Conservation (phyloP, 2,113 vertebrate genomes). For the Silurus meridionalis region DNA sequence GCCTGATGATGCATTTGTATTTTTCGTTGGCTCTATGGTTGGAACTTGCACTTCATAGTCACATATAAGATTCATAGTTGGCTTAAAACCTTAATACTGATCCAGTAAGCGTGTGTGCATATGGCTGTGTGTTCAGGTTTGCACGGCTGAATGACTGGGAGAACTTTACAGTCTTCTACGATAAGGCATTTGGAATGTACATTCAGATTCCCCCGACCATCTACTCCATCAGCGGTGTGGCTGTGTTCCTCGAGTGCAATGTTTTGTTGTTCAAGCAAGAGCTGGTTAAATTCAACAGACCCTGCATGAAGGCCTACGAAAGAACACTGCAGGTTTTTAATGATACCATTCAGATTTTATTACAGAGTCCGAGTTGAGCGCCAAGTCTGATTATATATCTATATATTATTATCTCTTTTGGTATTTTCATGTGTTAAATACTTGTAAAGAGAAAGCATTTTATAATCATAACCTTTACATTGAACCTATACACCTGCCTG, state of each 20-base stretch:
- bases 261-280: constrained; percentile 37
- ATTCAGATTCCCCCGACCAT: constrained; percentile 8
- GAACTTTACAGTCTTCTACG: constrained; percentile 10
- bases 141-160: constrained; percentile 30
- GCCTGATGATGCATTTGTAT: constrained; percentile 39
- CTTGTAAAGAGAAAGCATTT: background rate
- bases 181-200: background rate
- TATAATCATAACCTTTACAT: background rate
- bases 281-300: background rate
- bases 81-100: background rate
- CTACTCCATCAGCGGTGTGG: constrained; percentile 9
- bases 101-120: background rate
- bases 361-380: background rate
- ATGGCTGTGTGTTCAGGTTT: constrained; percentile 14
- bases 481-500: too few species aligned
- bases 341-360: background rate
- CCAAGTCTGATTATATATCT: too few species aligned
- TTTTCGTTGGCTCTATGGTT: constrained; percentile 40
- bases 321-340: background rate
- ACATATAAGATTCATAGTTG: background rate
- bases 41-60: background rate
- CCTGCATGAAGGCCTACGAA: background rate
- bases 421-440: background rate
- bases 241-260: constrained; percentile 32
- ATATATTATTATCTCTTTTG: too few species aligned